Percentiles rank a stretch among this genome's conserved stretches.
Evolutionary conservation across 2,888 invertebrate species (phyloP).

Genomic region (Ischnus inquisitorius): DNA sequence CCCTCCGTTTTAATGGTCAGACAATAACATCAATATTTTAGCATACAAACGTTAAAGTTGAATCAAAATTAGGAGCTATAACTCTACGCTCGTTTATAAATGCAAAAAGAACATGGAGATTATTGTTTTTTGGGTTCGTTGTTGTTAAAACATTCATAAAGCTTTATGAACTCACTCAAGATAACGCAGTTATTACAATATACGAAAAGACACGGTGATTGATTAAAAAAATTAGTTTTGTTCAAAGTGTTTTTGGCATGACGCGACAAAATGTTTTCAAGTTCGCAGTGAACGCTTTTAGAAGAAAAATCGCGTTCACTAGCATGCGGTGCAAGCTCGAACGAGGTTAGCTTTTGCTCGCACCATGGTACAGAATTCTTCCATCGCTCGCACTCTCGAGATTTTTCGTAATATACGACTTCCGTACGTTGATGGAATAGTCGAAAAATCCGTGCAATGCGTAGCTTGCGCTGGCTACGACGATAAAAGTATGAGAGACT

Average conservation of each 20-base stretch:
- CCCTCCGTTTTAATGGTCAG: background rate
- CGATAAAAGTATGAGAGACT: slow-evolving; percentile 78
- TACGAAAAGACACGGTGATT: too few relatives aligned
- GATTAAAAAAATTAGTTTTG: background rate
- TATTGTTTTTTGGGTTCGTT: too few relatives aligned
- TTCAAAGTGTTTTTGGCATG: background rate
- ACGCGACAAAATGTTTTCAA: background rate
- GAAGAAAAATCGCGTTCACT: slow-evolving; percentile 77
- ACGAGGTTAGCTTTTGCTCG: background rate
- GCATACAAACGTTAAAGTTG: background rate
- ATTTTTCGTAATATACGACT: slow-evolving; percentile 79
- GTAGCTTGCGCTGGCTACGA: slow-evolving; percentile 59
- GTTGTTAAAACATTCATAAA: background rate
- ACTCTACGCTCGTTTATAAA: background rate
- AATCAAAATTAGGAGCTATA: background rate
- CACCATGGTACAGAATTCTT: slow-evolving; percentile 9
- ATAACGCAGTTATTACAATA: too few relatives aligned
- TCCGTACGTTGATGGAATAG: slow-evolving; percentile 83
- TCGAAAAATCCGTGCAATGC: slow-evolving; percentile 80
- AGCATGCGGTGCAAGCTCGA: slow-evolving; percentile 81
- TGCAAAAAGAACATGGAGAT: too few relatives aligned
- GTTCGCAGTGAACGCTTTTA: slow-evolving; percentile 27
- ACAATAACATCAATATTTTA: background rate
- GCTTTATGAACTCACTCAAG: too few relatives aligned
- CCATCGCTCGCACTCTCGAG: slow-evolving; percentile 12